Evolutionary conservation across 2,797 vertebrate genomes (phyloP), one percentile per base, ranked within the genome.

Genomic region (Lophotriccus pileatus): DNA sequence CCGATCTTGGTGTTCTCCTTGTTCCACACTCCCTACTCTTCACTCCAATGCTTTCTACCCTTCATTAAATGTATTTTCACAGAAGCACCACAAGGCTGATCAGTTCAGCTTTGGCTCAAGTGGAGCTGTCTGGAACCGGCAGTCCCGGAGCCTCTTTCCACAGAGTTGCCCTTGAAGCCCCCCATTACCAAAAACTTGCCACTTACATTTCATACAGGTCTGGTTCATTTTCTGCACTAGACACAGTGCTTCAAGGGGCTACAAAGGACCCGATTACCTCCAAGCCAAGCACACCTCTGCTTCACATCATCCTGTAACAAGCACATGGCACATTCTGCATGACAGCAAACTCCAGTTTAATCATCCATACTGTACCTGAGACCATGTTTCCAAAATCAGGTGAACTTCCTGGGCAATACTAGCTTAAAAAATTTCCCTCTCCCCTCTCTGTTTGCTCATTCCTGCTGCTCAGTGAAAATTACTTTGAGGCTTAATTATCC

Each of bases 251-350:
- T 64, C 30, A 23, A 36, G 23, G 30, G 23, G 14, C 25, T 59
- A 50, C 37, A 55, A 44, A 68, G 41, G 10, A 64, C 19, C 0
- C 6, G 13, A 47, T 7, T n/a, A 13, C 15, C 37, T 66, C 27
- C 52, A 43, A 34, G 43, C 34, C 24, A 22, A 39, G 53, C 53
- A 76, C 7, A 41, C 4, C 41, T 78, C 62, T 39, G 37, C 53
- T n/a, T 64, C 37, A 56, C 34, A n/a, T 59, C 12, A 74, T 34
- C 37, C 52, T 1, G 0, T 8, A 44, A 15, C 21, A 84, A 73
- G 23, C 20, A 63, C 2, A 1, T 0, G 0, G 28, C 34, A 43
- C 20, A 44, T 15, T 25, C 67, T 39, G 68, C 59, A 50, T 7
- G n/a, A 28, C 59, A 39, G 50, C 56, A 22, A 74, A 69, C 20